Base-by-base conservation (phyloP, 2,888 invertebrate genomes). In the Drosophila imparisetae region DNA sequence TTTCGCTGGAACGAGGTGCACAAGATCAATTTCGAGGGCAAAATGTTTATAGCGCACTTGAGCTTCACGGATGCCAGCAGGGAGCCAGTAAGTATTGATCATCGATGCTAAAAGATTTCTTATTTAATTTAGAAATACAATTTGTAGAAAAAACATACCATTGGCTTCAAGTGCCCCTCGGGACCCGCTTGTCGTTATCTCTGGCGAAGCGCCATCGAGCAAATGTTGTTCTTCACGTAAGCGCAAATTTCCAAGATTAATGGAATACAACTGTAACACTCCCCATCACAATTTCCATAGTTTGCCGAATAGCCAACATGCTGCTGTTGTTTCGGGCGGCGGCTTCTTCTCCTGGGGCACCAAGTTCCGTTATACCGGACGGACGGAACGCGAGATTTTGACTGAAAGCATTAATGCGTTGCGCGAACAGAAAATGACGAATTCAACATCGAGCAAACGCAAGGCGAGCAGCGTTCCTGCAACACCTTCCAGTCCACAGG, bases 221-320 rank as follows among this genome's bases (percentile, higher is more conserved):
- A 99, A 94, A 98, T 98, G 96, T 94, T 98, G 81, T 99, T 99
- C 94, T 99, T 98, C 94, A 99, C 98, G 98, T 98, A 94, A 96
- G 96, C 63, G 7, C 95, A 48, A 49, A 48, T 1, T 11, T 18
- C 3, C 0, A 10, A 5, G 4, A 13, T 30, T 11, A 24, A 1
- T n/a, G 45, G 15, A 24, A 15, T 24, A 15, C 1, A 24, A 15
- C 45, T 15, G 4, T 15, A 45, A 45, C 24, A 4, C 24, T 15
- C 15, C 8, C 45, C 24, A 45, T 45, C 4, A 2, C 45, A 24
- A 45, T 36, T 18, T 30, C 4, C 6, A 15, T 93, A 98, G 98
- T 75, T 95, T 98, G 92, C 96, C 97, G 68, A 96, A 97, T 75
- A 97, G 98, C 78, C 96, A 96, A 71, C 97, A 98, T 92, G 97